Evolutionary conservation across 1,140 invertebrate genomes (phyloP).

Genomic region (Pinna nobilis): DNA sequence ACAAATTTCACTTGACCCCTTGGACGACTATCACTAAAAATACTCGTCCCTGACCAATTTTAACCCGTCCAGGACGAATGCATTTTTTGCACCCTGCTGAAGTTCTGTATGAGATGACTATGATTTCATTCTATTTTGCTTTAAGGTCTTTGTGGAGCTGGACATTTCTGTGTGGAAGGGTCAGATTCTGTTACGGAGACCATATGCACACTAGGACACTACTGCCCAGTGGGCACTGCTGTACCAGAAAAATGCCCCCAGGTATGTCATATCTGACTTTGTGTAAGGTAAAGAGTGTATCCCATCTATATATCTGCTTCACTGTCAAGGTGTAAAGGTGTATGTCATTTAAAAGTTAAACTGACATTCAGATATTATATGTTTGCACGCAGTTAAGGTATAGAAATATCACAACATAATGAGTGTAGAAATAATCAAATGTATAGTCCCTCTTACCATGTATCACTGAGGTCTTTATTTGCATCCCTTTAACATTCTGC

Average conservation of each 20-base stretch:
- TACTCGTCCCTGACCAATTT: too few species aligned
- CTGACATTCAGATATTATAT: too few species aligned
- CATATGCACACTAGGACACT: conserved; percentile 63
- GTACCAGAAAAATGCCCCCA: conserved; percentile 59
- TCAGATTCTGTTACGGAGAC: conserved; percentile 54
- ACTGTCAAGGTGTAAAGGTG: not conserved
- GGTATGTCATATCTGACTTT: conserved; percentile 47
- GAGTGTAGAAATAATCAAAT: too few species aligned
- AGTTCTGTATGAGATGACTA: not conserved
- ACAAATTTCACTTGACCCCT: too few species aligned
- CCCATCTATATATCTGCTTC: not conserved
- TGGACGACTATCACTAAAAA: too few species aligned
- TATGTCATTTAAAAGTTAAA: not conserved
- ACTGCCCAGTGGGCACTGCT: conserved; percentile 58
- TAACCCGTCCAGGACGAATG: too few species aligned
- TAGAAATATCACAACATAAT: too few species aligned
- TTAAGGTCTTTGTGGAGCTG: conserved; percentile 55
- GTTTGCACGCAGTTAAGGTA: too few species aligned
- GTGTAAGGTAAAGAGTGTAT: not conserved
- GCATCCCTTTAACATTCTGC: too few species aligned
- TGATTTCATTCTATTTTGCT: not conserved
- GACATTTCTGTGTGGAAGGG: conserved; percentile 65
- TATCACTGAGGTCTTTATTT: too few species aligned
- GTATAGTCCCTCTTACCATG: too few species aligned
- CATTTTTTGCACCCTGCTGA: too few species aligned